Base-by-base conservation (phyloP, 2,888 invertebrate species). In the Nephrotoma appendiculata region DNA sequence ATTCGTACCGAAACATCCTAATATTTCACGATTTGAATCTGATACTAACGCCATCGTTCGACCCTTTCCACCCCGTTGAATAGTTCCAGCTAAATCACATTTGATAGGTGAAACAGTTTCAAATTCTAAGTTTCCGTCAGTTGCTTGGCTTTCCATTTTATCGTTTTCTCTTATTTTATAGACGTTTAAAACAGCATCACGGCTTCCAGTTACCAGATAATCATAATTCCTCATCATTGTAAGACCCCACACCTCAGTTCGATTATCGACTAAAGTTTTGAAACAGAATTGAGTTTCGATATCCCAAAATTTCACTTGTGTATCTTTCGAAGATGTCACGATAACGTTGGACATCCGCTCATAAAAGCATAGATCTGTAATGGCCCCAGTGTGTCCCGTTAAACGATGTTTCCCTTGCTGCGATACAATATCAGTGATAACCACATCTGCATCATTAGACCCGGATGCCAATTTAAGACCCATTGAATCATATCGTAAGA, bases 241-340 rank as follows among this genome's bases (percentile, higher is more conserved):
- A 89, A 98, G 94, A 83, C 96, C 95, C 96, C 98, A 98, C 41
- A 99, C 95, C 93, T 98, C 98, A 88, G 95, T 95, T 89, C 86
- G 94, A 92, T 97, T 96, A 87, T 97, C 98, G 71, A 97, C 95
- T 86, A 99, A 92, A 3, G 99, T 99, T 91, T 97, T 97, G 90
- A 99, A 99, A 91, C 99, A 99, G 90, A 98, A 96, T 89, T 98
- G 96, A 6, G 98, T 98, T 88, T 97, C 96, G 88, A 99, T 93
- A 91, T 99, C 98, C 99, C 99, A 99, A 91, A 99, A 98, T 91
- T 99, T 99, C 0, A 99, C 94, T 90, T 96, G 96, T 7, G 96
- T 96, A 91, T 99, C 99, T 91, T 98, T 98, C 0, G 98, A 98
- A 52, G 96, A 94, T 89, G 96, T 96, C 6, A 98, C 93, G 7